Conservation (phyloP, 2,797 vertebrate genomes). For the Enteromius radiatus region DNA sequence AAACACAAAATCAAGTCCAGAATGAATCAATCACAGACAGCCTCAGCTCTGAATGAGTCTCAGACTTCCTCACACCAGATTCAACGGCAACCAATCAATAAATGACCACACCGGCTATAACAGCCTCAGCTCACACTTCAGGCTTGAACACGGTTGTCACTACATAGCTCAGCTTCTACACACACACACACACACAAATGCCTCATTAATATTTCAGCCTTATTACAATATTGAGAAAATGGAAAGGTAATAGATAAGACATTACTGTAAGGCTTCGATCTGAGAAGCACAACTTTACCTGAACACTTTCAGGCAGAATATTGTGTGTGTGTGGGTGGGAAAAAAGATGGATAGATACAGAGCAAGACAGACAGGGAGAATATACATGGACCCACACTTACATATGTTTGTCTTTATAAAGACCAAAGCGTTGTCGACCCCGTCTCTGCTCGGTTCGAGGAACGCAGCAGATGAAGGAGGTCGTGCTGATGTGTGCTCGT, state of each 20-base stretch:
- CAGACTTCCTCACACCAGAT: background rate
- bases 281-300: background rate
- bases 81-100: conserved; percentile 22
- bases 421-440: conserved; percentile 1
- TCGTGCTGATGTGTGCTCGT: conserved; percentile 52
- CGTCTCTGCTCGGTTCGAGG: conserved; percentile 42
- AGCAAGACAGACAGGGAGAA: conserved; percentile 12
- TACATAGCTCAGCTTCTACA: background rate
- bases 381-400: background rate
- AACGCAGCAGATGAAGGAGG: conserved; percentile 15
- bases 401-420: conserved; percentile 37
- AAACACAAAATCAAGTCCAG: background rate
- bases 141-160: conserved; percentile 6
- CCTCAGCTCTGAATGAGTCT: background rate
- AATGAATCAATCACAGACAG: conserved; percentile 10
- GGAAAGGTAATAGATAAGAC: background rate
- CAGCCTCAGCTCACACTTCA: background rate
- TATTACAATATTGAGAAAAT: conserved; percentile 35
- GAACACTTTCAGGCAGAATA: conserved; percentile 21
- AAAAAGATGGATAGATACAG: background rate
- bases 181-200: conserved; percentile 10
- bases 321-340: too few relatives aligned
- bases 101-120: background rate
- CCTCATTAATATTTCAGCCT: conserved; percentile 40
- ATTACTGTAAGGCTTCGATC: background rate